Percentiles rank a stretch among this genome's conserved stretches.
These are phyloP conservation scores for Malurus leucopterus DNA, from an alignment of 2,797 vertebrate genomes.

Conservation along the genomic window DNA sequence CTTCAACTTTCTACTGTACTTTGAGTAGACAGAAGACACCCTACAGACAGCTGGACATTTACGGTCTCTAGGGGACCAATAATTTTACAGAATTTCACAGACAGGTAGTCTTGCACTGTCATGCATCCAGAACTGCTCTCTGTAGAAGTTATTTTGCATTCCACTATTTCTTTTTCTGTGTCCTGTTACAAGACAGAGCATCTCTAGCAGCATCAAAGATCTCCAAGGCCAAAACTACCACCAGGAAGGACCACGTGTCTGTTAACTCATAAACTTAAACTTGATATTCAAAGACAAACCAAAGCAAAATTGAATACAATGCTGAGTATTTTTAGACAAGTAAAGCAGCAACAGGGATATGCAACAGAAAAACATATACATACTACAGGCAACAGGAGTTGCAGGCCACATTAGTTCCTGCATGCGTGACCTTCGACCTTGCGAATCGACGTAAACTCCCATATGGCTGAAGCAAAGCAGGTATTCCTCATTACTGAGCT, in stretches of 20 bases:
- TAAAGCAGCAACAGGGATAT: slow-evolving; percentile 65
- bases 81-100: not conserved
- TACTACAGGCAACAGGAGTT: slow-evolving; percentile 92
- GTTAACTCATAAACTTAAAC: not conserved
- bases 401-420: slow-evolving; percentile 98
- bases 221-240: not conserved
- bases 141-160: not conserved
- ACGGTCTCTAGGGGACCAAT: not conserved
- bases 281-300: slow-evolving; percentile 2
- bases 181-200: not conserved
- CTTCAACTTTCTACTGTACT: not conserved
- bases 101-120: not conserved
- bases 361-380: slow-evolving; percentile 79
- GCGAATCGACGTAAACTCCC: slow-evolving; percentile 91
- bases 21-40: not conserved
- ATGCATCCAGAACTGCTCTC: not conserved
- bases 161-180: not conserved
- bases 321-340: slow-evolving; percentile 34
- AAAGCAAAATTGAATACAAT: slow-evolving; percentile 22
- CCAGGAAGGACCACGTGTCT: not conserved
- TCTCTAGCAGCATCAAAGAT: not conserved
- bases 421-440: slow-evolving; percentile 87
- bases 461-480: slow-evolving; percentile 97
- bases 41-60: not conserved
- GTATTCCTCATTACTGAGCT: slow-evolving; percentile 83